These are phyloP conservation scores for Prionace glauca DNA, from an alignment of 2,797 vertebrate species.

Conservation along the genomic window DNA sequence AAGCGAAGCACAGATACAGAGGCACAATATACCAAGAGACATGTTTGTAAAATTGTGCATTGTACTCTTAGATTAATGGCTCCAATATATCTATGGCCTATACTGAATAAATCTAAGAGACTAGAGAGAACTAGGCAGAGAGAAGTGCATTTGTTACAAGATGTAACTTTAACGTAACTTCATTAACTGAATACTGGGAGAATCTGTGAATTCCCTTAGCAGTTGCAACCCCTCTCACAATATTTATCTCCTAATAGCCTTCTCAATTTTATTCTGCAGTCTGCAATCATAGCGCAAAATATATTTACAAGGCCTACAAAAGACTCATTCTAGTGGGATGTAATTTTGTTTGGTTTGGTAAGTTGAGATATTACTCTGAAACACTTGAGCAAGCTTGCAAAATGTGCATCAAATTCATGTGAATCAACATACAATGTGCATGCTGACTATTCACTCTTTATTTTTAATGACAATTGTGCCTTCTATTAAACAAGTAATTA, in stretches of 20 bases:
- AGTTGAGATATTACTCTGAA: background rate
- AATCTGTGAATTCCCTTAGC: background rate
- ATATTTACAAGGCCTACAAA: background rate
- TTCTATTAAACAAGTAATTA: background rate
- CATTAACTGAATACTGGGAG: background rate
- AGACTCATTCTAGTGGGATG: background rate
- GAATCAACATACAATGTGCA: background rate
- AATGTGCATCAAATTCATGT: background rate
- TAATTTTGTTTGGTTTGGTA: background rate
- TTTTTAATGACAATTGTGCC: background rate
- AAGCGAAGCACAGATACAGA: background rate
- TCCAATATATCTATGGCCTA: background rate
- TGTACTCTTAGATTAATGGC: conserved; percentile 23
- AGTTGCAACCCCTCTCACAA: background rate
- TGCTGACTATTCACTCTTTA: background rate
- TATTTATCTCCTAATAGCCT: background rate
- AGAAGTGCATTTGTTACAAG: background rate
- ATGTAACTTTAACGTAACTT: conserved; percentile 10
- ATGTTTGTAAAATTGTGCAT: background rate
- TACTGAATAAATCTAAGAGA: background rate
- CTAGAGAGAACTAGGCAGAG: background rate
- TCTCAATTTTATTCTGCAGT: background rate
- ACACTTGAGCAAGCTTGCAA: background rate
- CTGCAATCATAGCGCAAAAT: background rate
- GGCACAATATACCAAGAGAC: background rate